These are phyloP conservation scores for Prinia subflava DNA, from an alignment of 2,113 vertebrate genomes.

Conservation along the genomic window DNA sequence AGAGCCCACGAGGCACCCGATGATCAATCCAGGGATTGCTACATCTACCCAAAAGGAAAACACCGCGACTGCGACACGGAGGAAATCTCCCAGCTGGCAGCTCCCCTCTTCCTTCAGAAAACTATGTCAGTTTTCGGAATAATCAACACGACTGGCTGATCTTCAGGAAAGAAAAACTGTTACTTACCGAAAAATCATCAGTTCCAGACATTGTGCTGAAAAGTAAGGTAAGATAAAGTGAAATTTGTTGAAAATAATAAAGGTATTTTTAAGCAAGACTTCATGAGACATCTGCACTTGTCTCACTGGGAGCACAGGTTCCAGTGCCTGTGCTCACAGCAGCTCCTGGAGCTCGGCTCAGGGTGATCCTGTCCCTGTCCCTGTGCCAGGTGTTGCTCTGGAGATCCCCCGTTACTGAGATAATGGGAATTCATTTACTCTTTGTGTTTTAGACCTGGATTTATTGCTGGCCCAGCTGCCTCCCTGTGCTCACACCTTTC, in stretches of 20 bases:
- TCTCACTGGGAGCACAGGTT: background rate
- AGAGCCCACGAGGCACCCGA: background rate
- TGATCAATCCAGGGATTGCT: background rate
- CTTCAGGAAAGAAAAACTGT: constrained; percentile 45
- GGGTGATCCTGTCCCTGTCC: too few species aligned
- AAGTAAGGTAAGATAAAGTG: constrained; percentile 62
- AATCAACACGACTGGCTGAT: background rate
- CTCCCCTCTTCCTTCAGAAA: background rate
- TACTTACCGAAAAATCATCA: constrained; percentile 74
- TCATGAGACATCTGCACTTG: background rate
- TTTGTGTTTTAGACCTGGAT: background rate
- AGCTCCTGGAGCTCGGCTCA: background rate
- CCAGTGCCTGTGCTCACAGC: background rate
- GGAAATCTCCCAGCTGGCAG: background rate
- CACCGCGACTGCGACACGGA: background rate
- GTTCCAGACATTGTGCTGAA: constrained; percentile 71
- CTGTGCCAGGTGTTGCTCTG: background rate
- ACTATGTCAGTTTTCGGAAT: background rate
- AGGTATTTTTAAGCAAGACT: background rate
- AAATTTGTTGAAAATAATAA: constrained; percentile 42
- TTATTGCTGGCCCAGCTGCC: background rate
- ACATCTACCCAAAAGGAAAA: background rate
- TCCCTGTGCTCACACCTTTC: background rate
- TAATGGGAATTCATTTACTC: background rate
- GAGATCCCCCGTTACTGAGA: background rate